Evolutionary conservation across 2,797 vertebrate species (phyloP), one percentile per base, ranked within the genome.

Genomic region (Amazonetta brasiliensis): DNA sequence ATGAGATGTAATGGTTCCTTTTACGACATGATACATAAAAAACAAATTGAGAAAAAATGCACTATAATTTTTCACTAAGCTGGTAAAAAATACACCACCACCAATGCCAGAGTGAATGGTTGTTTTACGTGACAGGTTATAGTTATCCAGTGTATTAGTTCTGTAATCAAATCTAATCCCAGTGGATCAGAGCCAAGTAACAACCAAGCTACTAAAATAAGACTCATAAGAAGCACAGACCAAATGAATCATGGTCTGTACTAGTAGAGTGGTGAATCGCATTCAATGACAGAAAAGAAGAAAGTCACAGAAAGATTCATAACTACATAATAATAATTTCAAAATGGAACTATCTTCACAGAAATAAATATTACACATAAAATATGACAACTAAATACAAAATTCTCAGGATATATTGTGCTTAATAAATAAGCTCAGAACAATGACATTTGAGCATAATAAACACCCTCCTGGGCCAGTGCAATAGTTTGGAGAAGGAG

Each of bases 131-230:
- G 79, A 69, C 76, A 91, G 73, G 58, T 94, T 92, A 37, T 39
- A 35, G 54, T 69, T 67, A 72, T 52, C 52, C 84, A 48, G 14
- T 52, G 39, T 73, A 76, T 55, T 85, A 46, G 35, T 60, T 82
- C 56, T 81, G 79, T 79, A 86, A 84, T 84, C 87, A 95, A 90
- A 78, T 75, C 67, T 84, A 90, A 94, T 69, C 77, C 85, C 9
- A 77, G 37, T 37, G 64, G 73, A 95, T 94, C 87, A 88, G 92
- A 72, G 52, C 62, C 39, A 64, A 43, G 39, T 43, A 64, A 63
- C 73, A 84, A 77, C 19, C 84, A 84, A 54, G n/a, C 11, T 74
- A 52, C 77, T 91, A 94, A 94, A 96, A 87, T 94, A 91, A 94
- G 56, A 86, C 7, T 76, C 56, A 31, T 55, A 84, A 84, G 86